Evolutionary conservation across 2,888 invertebrate species (phyloP), one percentile per base, ranked within the genome.

Genomic region (Thymelicus lineola): DNA sequence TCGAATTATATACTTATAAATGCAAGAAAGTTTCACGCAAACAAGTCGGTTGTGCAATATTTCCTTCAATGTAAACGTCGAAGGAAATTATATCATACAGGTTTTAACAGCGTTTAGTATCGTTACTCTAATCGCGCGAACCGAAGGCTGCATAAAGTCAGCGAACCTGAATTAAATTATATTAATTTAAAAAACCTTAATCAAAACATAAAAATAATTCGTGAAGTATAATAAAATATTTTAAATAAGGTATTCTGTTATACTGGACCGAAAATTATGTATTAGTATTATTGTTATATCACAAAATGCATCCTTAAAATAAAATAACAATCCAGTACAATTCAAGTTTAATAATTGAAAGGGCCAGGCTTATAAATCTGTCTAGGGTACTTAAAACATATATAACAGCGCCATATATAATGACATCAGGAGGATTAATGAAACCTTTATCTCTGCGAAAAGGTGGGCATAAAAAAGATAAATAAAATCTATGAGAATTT

Each of bases 81-180:
- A 55, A 67, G 55, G 61, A 62, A 55, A 62, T 61, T 58, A 53
- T 62, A 55, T 68, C 55, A 42, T 45, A 66, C 58, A 35, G 17
- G 46, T 65, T 35, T 6, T n/a, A 58, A 35, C 35, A 7, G 9
- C 12, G 6, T 15, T 46, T 35, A 48, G 42, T 62, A 50, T 48
- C 48, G 45, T 42, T 55, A 61, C 35, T 42, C 55, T 60, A 45
- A 48, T 38, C 50, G 50, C 42, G 12, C 28, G 15, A 17, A 42
- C 0, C 20, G 62, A 62, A 46, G 67, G 68, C 62, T 57, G 45
- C 7, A 35, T n/a, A 10, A 36, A 62, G 12, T 57, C 38, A 45
- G 45, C 65, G 57, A 57, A 55, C 55, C 6, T 55, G n/a, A n/a
- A n/a, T 10, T 42, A 10, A 12, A 42, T 42, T 42, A 42, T 42